These are phyloP conservation scores for Micromys minutus DNA, from an alignment of 2,113 vertebrate genomes.

Conservation along the genomic window DNA sequence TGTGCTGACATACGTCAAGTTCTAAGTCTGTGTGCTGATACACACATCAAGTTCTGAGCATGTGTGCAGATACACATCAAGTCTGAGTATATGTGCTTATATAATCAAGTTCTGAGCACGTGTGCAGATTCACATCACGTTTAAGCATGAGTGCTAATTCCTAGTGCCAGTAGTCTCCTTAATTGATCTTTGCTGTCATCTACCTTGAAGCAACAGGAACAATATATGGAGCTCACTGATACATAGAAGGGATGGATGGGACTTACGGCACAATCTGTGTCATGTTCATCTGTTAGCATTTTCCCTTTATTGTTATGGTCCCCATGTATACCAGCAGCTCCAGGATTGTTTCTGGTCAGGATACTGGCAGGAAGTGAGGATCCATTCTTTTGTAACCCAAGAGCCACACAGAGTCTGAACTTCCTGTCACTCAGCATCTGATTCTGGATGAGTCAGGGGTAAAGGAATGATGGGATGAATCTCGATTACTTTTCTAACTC, in stretches of 20 bases:
- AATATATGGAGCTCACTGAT: neutral
- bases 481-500: neutral
- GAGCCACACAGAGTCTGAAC: neutral
- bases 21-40: too few relatives aligned
- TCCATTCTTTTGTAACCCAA: too few relatives aligned
- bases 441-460: neutral
- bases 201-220: too few relatives aligned
- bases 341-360: neutral
- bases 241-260: fast-evolving
- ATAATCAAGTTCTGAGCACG: too few relatives aligned
- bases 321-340: fast-evolving
- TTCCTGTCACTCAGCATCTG: neutral
- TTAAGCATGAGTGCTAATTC: neutral
- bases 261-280: fast-evolving
- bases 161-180: neutral
- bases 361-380: neutral
- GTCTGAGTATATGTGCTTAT: too few relatives aligned
- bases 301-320: neutral
- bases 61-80: too few relatives aligned
- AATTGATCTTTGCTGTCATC: neutral
- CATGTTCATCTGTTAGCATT: neutral
- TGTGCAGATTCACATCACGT: neutral
- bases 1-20: too few relatives aligned
- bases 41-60: too few relatives aligned
- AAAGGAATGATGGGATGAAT: too few relatives aligned